Base-by-base conservation (phyloP, 2,888 invertebrate genomes). In the Pandemis heparana region DNA sequence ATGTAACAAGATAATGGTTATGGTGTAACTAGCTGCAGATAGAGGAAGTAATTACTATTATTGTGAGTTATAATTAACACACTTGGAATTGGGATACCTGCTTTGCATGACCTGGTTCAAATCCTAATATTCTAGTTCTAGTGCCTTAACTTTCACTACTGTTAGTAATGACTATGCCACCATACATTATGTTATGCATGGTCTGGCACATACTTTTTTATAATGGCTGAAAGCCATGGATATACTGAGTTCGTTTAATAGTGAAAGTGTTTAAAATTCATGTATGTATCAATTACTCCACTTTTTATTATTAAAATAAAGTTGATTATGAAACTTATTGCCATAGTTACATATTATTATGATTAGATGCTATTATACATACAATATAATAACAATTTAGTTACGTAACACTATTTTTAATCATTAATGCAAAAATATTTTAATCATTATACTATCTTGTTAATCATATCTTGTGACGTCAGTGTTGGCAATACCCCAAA, bases 401-500 rank as follows among this genome's bases (percentile, higher is more conserved):
- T 41, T 9, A 41, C 9, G 8, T 9, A 41, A 41, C 41, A 41
- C 8, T 41, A 41, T 8, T 41, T 41, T 9, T 41, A 41, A 41
- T 41, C 41, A 41, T 41, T 41, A 7, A 39, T 39, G 39, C 9
- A 9, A 9, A 41, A 41, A 41, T 41, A 41, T 41, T 56, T 56
- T 67, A 63, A 46, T 65, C 43, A 10, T 43, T 18, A 43, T 43
- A 43, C 10, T 62, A 43, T 39, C 62, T 43, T 62, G 18, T 43
- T 62, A 23, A 62, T 62, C 16, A 62, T 18, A 16, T 39, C 14
- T n/a, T 23, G 6, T 59, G 56, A 23, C 32, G 56, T 23, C 1
- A 59, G 2, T 9, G 14, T 7, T n/a, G 9, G 23, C 23, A 32
- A 32, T 32, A 32, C 23, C 23, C 7, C 16, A 51, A 46, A 51